Base-by-base conservation (phyloP, 2,113 vertebrate genomes). In the Mobula birostris region DNA sequence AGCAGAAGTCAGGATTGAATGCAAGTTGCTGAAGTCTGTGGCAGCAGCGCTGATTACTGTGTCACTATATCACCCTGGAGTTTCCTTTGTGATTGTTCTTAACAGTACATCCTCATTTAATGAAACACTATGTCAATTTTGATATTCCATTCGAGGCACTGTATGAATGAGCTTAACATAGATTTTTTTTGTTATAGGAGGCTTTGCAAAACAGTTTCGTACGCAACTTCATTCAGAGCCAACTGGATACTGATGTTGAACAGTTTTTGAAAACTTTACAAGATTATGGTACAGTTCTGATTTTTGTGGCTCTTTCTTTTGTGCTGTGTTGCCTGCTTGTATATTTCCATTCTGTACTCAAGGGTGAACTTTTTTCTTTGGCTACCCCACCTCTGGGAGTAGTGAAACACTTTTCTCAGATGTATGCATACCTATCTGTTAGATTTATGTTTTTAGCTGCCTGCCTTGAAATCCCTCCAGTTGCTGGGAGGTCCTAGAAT, bases 161-260 rank as follows among this genome's bases (percentile, higher is more conserved):
- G 70, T 70, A 48, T 48, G n/a, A 12, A 11, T 29, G 17, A 72
- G 66, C 24, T 72, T 68, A 92, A 70, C 19, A 72, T 72, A 48
- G 7, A 7, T 94, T 27, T 66, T 78, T 14, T 94, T 94, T 48
- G 68, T 94, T 96, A 95, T 94, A 97, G 97, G 96, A 96, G 77
- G 72, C 94, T 61, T 94, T 97, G 94, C 94, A 95, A 74, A 97
- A 83, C 91, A 95, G 94, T 83, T 97, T 97, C 14, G 15, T 97
- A 95, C 96, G 95, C 80, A 96, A 95, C n/a, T 97, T 96, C 24
- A 40, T 97, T 94, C 95, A 97, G 95, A 96, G 94, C 21, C 96
- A 96, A 94, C 92, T 97, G 95, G 95, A 96, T 76, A 74, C 96
- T 63, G 95, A 96, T 63, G 94, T 90, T 58, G 96, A 95, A 87